These are phyloP conservation scores for Cantharis nigra DNA, from an alignment of 2,888 invertebrate species.

Conservation along the genomic window DNA sequence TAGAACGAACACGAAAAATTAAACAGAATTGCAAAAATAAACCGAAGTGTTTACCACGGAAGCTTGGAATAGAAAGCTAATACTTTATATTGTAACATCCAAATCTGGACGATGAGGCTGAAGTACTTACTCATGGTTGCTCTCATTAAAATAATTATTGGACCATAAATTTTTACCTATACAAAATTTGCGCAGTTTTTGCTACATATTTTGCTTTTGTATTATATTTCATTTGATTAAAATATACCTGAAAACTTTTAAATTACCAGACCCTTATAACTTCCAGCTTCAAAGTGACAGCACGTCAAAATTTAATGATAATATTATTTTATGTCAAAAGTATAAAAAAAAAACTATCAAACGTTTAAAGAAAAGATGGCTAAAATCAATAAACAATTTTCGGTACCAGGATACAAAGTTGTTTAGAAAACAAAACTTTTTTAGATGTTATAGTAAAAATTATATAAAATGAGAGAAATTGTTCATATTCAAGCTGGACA, in stretches of 20 bases:
- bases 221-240: too few relatives aligned
- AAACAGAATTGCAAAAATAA: too few relatives aligned
- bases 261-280: neutral
- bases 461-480: constrained; percentile 77
- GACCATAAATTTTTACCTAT: too few relatives aligned
- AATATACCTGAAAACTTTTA: neutral
- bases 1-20: too few relatives aligned
- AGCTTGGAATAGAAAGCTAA: too few relatives aligned
- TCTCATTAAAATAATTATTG: too few relatives aligned
- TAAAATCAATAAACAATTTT: neutral
- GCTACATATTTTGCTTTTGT: too few relatives aligned
- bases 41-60: too few relatives aligned
- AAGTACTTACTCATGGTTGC: too few relatives aligned
- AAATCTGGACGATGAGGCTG: too few relatives aligned
- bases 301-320: neutral
- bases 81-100: too few relatives aligned
- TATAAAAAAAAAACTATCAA: neutral
- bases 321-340: neutral
- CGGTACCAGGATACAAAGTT: constrained; percentile 29
- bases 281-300: neutral
- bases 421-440: constrained; percentile 43
- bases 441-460: constrained; percentile 41
- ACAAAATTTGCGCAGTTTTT: too few relatives aligned
- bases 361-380: neutral
- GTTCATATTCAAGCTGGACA: constrained; percentile 81